These are phyloP conservation scores for Varanus komodoensis DNA, from an alignment of 2,113 vertebrate genomes.

Conservation along the genomic window DNA sequence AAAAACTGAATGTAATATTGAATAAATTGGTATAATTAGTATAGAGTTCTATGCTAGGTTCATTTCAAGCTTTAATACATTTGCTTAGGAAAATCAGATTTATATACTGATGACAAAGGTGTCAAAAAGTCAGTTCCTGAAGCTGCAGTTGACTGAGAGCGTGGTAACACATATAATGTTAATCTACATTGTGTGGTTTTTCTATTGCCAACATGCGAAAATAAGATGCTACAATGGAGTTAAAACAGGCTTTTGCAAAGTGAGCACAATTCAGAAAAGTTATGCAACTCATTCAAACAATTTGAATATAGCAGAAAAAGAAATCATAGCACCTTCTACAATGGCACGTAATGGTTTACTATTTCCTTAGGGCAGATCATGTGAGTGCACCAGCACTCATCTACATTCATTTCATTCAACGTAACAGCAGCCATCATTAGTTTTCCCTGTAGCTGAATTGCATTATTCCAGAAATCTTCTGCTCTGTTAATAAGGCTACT, in stretches of 20 bases:
- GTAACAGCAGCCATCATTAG: slow-evolving; percentile 60
- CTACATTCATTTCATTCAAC: slow-evolving; percentile 57
- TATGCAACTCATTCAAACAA: neutral
- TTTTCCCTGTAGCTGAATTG: slow-evolving; percentile 63
- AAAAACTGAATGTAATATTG: neutral
- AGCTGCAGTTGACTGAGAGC: neutral
- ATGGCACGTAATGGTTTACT: slow-evolving; percentile 66
- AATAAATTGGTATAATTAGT: neutral
- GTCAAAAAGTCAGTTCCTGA: neutral
- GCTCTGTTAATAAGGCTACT: slow-evolving; percentile 62
- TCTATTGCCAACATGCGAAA: neutral
- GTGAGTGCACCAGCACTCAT: slow-evolving; percentile 61
- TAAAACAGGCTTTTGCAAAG: neutral
- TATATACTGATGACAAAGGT: neutral
- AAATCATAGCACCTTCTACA: slow-evolving; percentile 52
- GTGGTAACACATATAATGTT: neutral
- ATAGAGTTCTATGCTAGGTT: neutral
- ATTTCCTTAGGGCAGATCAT: slow-evolving; percentile 60
- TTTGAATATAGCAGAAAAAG: neutral
- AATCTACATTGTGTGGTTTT: neutral
- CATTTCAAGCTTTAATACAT: neutral
- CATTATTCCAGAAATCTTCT: slow-evolving; percentile 61
- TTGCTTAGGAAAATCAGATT: neutral
- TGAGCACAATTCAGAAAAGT: neutral
- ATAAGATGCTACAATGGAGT: neutral